Evolutionary conservation across 2,888 invertebrate species (phyloP).

Genomic region (Chrysolina oricalcia): DNA sequence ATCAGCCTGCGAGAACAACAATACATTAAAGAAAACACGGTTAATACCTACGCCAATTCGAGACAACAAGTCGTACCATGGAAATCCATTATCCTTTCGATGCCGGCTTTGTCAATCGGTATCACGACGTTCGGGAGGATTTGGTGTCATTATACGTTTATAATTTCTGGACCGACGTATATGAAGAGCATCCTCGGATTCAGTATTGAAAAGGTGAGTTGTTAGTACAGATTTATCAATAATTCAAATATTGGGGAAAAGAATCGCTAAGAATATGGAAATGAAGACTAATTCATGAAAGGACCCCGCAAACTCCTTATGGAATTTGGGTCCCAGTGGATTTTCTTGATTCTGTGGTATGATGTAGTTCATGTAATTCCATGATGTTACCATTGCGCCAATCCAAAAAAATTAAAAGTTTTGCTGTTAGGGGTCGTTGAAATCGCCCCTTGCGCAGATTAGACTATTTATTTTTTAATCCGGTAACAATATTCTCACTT

Average conservation of each 20-base stretch:
- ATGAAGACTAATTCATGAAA: too few relatives aligned
- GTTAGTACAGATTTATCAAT: conserved; percentile 49
- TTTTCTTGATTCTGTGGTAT: too few relatives aligned
- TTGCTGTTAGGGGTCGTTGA: too few relatives aligned
- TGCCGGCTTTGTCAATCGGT: conserved; percentile 82
- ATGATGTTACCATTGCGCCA: too few relatives aligned
- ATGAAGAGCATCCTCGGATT: conserved; percentile 82
- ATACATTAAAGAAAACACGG: conserved; percentile 78
- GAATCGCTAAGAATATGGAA: too few relatives aligned
- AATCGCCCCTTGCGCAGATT: too few relatives aligned
- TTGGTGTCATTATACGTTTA: conserved; percentile 84
- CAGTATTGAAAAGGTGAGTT: conserved; percentile 76
- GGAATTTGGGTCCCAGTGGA: too few relatives aligned
- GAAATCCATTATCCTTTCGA: conserved; percentile 77
- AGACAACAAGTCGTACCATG: conserved; percentile 77
- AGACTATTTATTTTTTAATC: too few relatives aligned
- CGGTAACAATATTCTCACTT: too few relatives aligned
- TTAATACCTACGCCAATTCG: conserved; percentile 72
- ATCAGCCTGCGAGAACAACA: conserved; percentile 78
- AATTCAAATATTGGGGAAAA: background rate
- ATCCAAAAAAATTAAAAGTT: too few relatives aligned
- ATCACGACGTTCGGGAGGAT: conserved; percentile 84
- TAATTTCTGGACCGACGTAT: conserved; percentile 81
- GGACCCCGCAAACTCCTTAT: too few relatives aligned
- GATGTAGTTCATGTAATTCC: too few relatives aligned